Evolutionary conservation across 1,140 invertebrate species (phyloP), one percentile per base, ranked within the genome.

Genomic region (Cephus cinctus): DNA sequence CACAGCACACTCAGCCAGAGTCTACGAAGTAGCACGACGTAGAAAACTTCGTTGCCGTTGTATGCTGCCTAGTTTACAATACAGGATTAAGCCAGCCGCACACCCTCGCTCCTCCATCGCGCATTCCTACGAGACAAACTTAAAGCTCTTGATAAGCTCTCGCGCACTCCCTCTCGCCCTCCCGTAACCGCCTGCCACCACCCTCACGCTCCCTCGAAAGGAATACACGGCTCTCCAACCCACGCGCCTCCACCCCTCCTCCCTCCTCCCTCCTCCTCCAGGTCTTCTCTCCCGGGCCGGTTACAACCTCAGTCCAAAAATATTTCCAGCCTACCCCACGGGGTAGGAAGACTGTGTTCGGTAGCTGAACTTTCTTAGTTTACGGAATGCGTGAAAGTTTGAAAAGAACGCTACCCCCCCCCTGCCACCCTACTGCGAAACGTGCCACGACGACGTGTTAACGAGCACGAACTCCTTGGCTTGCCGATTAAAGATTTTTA

Each of bases 51-150:
- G 53, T 41, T 47, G 27, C 50, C 44, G 58, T 61, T 68, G 61
- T 66, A 62, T 61, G 56, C 59, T 55, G 53, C 56, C 62, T 68
- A 68, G 64, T 74, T 73, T 67, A 65, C 66, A 74, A 73, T 73
- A 71, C 60, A 62, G 67, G 69, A 71, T 72, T 71, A 73, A 71
- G 63, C 49, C 47, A 40, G 50, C 51, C 45, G 52, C 25, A 27
- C 25, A 6, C 25, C 25, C 25, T 6, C n/a, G n/a, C n/a, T n/a
- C 25, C 50, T 50, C 47, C 50, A 44, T 35, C 49, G 39, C 52
- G 18, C 39, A 43, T 40, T 23, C 43, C 36, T 35, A 40, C 23
- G n/a, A n/a, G n/a, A n/a, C 43, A 32, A 40, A 47, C 47, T 43
- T 45, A 51, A 42, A 11, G n/a, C 18, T 40, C 18, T 30, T 12